phyloP scores from a whole-genome alignment of 2,113 vertebrate species.

The Carassius gibelio region DNA sequence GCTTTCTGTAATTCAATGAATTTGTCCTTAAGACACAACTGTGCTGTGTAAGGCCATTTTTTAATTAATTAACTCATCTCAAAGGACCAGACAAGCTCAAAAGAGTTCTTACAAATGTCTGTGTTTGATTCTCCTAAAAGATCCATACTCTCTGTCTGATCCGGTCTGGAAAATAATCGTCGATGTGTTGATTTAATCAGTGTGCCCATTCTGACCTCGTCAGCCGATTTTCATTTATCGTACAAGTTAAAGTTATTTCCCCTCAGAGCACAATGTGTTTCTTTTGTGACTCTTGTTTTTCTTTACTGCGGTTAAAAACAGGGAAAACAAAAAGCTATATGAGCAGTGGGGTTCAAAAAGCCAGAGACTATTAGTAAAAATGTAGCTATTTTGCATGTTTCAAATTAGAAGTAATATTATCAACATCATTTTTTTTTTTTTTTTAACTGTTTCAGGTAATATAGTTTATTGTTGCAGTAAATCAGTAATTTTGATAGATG shows the following conservation, averaged over 20 bases:
- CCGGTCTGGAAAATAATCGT: constrained; percentile 28
- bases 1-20: neutral
- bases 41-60: constrained; percentile 32
- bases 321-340: neutral
- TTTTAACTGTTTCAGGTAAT: neutral
- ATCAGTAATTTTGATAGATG: neutral
- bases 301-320: neutral
- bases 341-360: neutral
- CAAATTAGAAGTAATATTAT: neutral
- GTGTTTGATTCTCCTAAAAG: neutral
- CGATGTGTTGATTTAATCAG: constrained; percentile 40
- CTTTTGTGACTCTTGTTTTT: constrained; percentile 11
- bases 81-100: constrained; percentile 6
- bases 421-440: neutral
- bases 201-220: neutral
- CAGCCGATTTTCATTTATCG: constrained; percentile 5
- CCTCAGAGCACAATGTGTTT: neutral
- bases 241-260: constrained; percentile 29
- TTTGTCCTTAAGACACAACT: neutral
- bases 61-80: constrained; percentile 9
- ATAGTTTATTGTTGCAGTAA: neutral
- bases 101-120: neutral
- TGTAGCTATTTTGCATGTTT: neutral
- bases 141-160: constrained; percentile 32
- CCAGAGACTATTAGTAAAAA: neutral